A percentile compares a stretch with the other conserved stretches of the same genome.
Evolutionary conservation across 2,888 invertebrate species (phyloP).

Genomic region (Meiosimyza decipiens): DNA sequence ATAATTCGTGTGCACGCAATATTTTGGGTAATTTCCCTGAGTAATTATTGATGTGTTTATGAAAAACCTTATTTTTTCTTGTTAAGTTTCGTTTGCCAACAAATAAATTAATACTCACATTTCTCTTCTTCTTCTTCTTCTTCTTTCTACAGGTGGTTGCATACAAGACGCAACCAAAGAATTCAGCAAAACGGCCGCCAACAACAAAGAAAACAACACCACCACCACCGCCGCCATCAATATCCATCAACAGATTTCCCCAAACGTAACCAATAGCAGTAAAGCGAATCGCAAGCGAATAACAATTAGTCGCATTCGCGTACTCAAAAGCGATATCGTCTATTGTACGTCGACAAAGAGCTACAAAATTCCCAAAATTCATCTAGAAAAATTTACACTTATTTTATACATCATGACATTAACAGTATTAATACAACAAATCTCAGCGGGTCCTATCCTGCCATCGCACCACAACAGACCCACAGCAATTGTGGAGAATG

Average conservation of each 20-base stretch:
- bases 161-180: constrained; percentile 53
- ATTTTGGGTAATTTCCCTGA: too few relatives aligned
- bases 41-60: too few relatives aligned
- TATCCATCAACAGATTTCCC: constrained; percentile 32
- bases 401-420: constrained; percentile 33
- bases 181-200: constrained; percentile 58
- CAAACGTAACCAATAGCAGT: constrained; percentile 35
- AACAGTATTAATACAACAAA: constrained; percentile 33
- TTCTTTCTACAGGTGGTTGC: constrained; percentile 53
- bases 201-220: constrained; percentile 22
- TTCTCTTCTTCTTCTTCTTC: constrained; percentile 32
- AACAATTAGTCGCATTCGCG: too few relatives aligned
- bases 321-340: neutral
- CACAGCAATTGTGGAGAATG: constrained; percentile 12
- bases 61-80: too few relatives aligned
- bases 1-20: too few relatives aligned
- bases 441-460: constrained; percentile 24
- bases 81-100: constrained; percentile 12
- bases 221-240: constrained; percentile 47
- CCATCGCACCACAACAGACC: constrained; percentile 9
- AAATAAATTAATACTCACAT: neutral
- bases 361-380: constrained; percentile 42
- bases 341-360: constrained; percentile 39
- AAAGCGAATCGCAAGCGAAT: too few relatives aligned
- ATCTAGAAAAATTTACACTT: constrained; percentile 37